Conservation (phyloP, 1,140 invertebrate genomes). For the Maconellicoccus hirsutus region DNA sequence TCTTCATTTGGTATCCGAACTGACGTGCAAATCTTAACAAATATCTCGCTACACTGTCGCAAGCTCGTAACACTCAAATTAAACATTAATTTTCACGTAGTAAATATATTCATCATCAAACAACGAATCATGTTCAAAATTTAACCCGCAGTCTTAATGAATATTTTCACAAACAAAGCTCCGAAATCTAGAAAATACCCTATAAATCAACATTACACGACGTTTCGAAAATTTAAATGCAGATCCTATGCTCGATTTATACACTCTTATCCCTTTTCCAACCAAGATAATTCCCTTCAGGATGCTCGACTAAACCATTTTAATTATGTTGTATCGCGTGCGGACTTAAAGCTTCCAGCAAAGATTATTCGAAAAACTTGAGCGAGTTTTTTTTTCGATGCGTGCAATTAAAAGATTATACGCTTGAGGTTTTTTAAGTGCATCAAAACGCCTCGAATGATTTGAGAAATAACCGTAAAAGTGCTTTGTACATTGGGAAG, state of each 20-base stretch:
- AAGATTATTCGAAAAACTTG: no score
- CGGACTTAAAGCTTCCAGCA: neutral
- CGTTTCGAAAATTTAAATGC: neutral
- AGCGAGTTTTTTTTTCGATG: no score
- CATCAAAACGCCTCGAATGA: no score
- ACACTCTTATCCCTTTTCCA: neutral
- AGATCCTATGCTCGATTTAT: neutral
- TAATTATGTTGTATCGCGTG: neutral
- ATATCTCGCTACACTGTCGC: neutral
- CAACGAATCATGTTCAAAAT: neutral
- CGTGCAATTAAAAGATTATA: no score
- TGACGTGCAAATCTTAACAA: neutral
- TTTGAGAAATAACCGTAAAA: no score
- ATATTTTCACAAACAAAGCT: constrained; percentile 1
- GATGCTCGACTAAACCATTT: neutral
- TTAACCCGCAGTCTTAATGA: neutral
- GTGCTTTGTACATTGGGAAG: no score
- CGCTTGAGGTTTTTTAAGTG: no score
- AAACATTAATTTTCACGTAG: neutral
- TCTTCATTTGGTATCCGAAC: no score
- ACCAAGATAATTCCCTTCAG: neutral
- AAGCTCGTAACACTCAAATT: neutral
- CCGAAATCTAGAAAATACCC: constrained; percentile 8
- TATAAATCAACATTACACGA: neutral
- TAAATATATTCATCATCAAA: neutral